These are phyloP conservation scores for Deroplatys truncata DNA, from an alignment of 2,888 invertebrate genomes.

Conservation along the genomic window DNA sequence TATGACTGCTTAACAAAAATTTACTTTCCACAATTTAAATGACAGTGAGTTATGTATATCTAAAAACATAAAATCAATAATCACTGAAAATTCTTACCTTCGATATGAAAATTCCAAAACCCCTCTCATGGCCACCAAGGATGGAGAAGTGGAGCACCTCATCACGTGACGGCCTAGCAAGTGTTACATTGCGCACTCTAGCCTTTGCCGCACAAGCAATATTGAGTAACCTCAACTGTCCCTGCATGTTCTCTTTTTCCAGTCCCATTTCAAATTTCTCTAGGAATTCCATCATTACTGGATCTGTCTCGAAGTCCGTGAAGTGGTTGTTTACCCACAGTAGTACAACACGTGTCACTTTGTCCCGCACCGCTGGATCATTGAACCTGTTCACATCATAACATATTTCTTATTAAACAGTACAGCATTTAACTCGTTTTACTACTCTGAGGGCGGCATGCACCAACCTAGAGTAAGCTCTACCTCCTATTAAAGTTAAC, in stretches of 20 bases:
- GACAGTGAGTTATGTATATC: no score
- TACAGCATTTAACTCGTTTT: no score
- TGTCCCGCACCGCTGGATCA: conserved; percentile 68
- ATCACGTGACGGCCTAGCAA: conserved; percentile 89
- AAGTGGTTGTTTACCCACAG: conserved; percentile 99
- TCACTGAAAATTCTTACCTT: conserved; percentile 47
- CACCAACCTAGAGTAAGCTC: no score
- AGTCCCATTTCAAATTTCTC: conserved; percentile 86
- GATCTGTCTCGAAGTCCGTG: conserved; percentile 94
- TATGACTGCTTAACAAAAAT: no score
- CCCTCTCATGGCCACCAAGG: conserved; percentile 81
- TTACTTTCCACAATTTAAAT: no score
- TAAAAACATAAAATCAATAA: no score
- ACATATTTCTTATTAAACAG: not conserved
- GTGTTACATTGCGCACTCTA: conserved; percentile 81
- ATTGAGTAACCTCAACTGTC: conserved; percentile 70
- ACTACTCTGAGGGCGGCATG: no score
- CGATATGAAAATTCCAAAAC: conserved; percentile 90
- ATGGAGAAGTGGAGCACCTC: conserved; percentile 91
- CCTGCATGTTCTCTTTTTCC: conserved; percentile 81
- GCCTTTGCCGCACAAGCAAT: conserved; percentile 98
- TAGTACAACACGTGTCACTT: conserved; percentile 92
- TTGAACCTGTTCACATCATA: conserved; percentile 54
- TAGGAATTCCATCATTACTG: conserved; percentile 93
- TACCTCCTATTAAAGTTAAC: no score